These are phyloP conservation scores for Eupithecia pulchellata DNA, from an alignment of 2,888 invertebrate species.

Conservation along the genomic window DNA sequence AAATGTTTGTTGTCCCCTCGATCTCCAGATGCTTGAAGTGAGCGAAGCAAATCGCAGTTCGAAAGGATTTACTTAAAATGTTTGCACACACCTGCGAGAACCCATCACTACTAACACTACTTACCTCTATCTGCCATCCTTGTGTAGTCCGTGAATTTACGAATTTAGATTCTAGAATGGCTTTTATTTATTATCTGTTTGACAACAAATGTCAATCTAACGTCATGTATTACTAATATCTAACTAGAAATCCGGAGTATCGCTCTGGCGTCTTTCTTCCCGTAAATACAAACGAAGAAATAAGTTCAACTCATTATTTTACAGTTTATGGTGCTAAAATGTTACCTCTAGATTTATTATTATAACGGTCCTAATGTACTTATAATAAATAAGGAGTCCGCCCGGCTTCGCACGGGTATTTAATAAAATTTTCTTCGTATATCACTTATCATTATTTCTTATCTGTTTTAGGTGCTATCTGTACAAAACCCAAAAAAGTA, in stretches of 20 bases:
- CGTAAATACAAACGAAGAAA: too few relatives aligned
- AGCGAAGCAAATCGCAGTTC: constrained; percentile 35
- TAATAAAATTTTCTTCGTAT: too few relatives aligned
- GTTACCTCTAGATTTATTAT: too few relatives aligned
- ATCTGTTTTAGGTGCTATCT: background rate
- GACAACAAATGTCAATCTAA: too few relatives aligned
- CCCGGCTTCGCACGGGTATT: too few relatives aligned
- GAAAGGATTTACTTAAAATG: constrained; percentile 40
- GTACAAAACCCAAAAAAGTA: background rate
- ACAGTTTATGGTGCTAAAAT: too few relatives aligned
- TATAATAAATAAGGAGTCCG: too few relatives aligned
- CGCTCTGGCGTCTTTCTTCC: background rate
- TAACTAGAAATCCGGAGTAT: background rate
- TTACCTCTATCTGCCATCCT: background rate
- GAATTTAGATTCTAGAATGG: too few relatives aligned
- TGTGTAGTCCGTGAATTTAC: too few relatives aligned
- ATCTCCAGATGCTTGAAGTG: constrained; percentile 30
- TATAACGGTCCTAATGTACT: too few relatives aligned
- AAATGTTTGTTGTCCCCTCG: constrained; percentile 27
- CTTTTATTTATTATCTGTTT: too few relatives aligned
- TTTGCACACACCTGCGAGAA: constrained; percentile 32
- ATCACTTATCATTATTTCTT: background rate
- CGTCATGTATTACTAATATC: background rate
- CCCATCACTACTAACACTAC: constrained; percentile 20
- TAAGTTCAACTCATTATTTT: too few relatives aligned